Evolutionary conservation across 2,797 vertebrate species (phyloP).

Genomic region (Echeneis naucrates): DNA sequence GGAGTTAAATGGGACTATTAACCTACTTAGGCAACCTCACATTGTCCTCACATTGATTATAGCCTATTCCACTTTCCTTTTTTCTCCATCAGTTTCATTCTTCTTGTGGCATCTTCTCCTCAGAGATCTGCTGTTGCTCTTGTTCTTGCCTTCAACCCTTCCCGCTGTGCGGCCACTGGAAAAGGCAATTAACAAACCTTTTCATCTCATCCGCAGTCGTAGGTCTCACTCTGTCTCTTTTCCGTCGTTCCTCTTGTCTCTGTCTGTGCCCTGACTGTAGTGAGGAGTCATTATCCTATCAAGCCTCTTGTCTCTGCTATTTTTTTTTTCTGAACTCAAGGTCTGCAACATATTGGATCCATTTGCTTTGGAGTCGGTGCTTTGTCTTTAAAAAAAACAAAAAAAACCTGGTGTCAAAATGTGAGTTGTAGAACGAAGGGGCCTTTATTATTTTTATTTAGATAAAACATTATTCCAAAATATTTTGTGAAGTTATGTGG

Average conservation of each 20-base stretch:
- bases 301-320: neutral
- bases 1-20: no score
- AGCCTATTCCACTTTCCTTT: constrained; percentile 9
- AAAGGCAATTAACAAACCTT: constrained; percentile 45
- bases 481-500: neutral
- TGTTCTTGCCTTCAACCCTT: constrained; percentile 16
- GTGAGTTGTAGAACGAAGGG: neutral
- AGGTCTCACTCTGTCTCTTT: neutral
- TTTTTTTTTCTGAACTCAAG: neutral
- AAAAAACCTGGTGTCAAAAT: neutral
- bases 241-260: neutral
- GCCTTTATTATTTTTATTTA: neutral
- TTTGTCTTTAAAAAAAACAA: neutral
- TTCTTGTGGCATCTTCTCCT: constrained; percentile 15
- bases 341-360: neutral
- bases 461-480: neutral
- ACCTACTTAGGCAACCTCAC: neutral
- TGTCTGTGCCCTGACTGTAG: neutral
- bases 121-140: constrained; percentile 25
- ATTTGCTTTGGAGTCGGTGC: neutral
- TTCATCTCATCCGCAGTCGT: constrained; percentile 20
- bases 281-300: constrained; percentile 7
- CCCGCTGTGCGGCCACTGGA: constrained; percentile 15
- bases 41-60: constrained; percentile 4
- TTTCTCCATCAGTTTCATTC: constrained; percentile 15